Evolutionary conservation across 1,140 invertebrate genomes (phyloP).

Genomic region (Bombyx mandarina): DNA sequence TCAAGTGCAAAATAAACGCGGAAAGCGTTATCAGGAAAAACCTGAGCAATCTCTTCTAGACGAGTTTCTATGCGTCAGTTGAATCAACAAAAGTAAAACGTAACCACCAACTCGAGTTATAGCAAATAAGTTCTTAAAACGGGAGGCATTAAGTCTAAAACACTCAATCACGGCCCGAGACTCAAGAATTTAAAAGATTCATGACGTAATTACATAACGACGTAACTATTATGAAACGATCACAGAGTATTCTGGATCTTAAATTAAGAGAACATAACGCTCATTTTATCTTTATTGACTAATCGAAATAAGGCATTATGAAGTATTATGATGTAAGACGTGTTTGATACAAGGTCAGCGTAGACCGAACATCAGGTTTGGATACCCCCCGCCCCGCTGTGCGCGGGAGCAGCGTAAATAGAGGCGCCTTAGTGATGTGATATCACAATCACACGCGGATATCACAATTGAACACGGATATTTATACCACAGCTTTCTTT

Average conservation of each 20-base stretch:
- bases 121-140: no score
- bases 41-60: conserved; percentile 37
- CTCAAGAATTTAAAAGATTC: no score
- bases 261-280: no score
- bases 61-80: conserved; percentile 28
- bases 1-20: conserved; percentile 40
- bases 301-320: conserved; percentile 51
- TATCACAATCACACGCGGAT: no score
- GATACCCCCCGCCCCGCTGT: conserved; percentile 19
- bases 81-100: conserved; percentile 4
- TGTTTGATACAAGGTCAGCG: conserved; percentile 63
- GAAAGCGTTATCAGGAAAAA: conserved; percentile 63
- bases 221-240: no score
- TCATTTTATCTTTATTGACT: no score
- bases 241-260: no score
- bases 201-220: no score
- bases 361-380: conserved; percentile 70
- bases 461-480: no score
- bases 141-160: no score
- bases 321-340: conserved; percentile 58
- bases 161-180: no score
- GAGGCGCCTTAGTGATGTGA: conserved; percentile 30
- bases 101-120: background rate
- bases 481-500: no score
- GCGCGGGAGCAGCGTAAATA: conserved; percentile 24